Percentiles rank a stretch among this genome's conserved stretches.
Conservation (phyloP, 2,113 vertebrate species). For the Trichomycterus rosablanca region DNA sequence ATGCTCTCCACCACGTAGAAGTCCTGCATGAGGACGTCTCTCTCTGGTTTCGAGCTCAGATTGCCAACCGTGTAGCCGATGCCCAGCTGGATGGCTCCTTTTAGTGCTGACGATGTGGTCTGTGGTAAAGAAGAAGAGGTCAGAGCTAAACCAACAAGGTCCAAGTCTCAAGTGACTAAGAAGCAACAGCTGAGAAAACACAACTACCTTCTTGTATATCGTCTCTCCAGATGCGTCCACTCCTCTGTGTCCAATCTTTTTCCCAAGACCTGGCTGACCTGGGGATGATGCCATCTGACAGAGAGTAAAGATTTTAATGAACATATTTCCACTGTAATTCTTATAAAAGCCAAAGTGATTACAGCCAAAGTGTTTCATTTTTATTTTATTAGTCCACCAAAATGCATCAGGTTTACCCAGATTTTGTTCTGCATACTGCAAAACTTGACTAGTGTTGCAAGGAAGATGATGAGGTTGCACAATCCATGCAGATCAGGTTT, state of each 20-base stretch:
- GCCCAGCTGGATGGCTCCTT: conserved; percentile 97
- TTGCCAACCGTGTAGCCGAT: conserved; percentile 97
- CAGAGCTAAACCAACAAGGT: background rate
- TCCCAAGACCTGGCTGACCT: conserved; percentile 68
- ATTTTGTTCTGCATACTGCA: no score
- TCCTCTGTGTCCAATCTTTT: conserved; percentile 78
- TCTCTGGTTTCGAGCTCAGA: conserved; percentile 94
- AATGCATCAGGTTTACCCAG: no score
- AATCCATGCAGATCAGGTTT: no score
- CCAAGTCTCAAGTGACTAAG: background rate
- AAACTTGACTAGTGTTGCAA: no score
- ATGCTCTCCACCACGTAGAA: conserved; percentile 99
- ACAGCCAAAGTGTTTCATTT: no score
- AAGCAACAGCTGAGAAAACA: no score
- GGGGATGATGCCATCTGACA: conserved; percentile 59
- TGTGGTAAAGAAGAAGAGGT: conserved; percentile 50
- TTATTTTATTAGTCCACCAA: no score
- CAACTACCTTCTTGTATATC: conserved; percentile 86
- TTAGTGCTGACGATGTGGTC: conserved; percentile 96
- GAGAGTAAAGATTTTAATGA: conserved; percentile 27
- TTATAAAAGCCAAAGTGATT: no score
- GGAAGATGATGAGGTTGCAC: no score
- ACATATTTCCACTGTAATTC: background rate
- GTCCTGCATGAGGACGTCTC: conserved; percentile 97
- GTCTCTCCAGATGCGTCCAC: conserved; percentile 85